Conservation (phyloP, 2,797 vertebrate genomes). For the Zenarchopterus dispar region DNA sequence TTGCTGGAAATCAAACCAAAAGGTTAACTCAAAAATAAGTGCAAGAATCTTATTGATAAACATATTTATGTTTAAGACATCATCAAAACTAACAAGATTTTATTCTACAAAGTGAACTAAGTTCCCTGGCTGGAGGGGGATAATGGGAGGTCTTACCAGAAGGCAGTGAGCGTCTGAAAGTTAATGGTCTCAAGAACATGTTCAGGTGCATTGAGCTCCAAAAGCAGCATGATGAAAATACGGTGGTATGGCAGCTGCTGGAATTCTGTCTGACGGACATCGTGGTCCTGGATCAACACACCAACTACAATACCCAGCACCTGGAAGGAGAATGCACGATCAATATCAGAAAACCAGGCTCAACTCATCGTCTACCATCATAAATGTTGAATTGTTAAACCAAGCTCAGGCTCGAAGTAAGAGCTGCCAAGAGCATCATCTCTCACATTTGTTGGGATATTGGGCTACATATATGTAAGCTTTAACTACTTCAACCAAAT, state of each 20-base stretch:
- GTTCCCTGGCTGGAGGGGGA: neutral
- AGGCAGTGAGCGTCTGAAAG: slow-evolving; percentile 99
- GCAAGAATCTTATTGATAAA: neutral
- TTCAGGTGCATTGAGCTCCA: slow-evolving; percentile 98
- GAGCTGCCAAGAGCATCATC: neutral
- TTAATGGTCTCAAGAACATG: slow-evolving; percentile 99
- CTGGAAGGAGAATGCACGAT: slow-evolving; percentile 60
- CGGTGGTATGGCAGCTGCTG: slow-evolving; percentile 98
- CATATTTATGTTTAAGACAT: neutral
- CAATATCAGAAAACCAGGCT: too few species aligned
- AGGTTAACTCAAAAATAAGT: neutral
- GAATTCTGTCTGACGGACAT: slow-evolving; percentile 97
- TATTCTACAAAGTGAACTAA: too few species aligned
- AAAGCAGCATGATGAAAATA: slow-evolving; percentile 98
- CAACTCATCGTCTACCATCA: too few species aligned
- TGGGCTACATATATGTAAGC: neutral
- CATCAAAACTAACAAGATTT: neutral
- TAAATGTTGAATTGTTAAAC: too few species aligned
- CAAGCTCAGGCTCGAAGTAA: too few species aligned
- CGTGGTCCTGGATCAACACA: slow-evolving; percentile 97
- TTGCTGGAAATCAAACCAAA: slow-evolving; percentile 82
- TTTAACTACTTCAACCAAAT: neutral
- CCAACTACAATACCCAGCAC: slow-evolving; percentile 98
- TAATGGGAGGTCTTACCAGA: slow-evolving; percentile 85
- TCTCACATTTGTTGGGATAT: neutral